Percentiles rank a stretch among this genome's conserved stretches.
Conservation (phyloP, 2,113 vertebrate genomes). For the Thunnus maccoyii region DNA sequence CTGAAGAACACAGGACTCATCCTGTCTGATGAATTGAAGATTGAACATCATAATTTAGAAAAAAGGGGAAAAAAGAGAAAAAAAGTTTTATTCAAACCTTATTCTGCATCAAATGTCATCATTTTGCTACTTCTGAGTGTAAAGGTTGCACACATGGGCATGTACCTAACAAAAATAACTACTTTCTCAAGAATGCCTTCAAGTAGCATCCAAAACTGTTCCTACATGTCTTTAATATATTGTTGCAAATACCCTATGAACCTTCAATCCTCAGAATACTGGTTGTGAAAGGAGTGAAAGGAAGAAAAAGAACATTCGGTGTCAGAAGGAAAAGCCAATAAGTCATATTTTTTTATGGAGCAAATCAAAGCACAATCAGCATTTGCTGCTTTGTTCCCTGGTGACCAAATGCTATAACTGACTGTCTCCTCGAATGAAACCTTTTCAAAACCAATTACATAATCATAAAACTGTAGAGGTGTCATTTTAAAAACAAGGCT, state of each 20-base stretch:
- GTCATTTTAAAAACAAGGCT: background rate
- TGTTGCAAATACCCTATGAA: background rate
- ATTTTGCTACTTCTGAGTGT: background rate
- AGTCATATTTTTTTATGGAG: slow-evolving; percentile 7
- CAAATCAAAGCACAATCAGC: slow-evolving; percentile 40
- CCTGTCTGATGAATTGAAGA: no score
- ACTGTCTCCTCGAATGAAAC: background rate
- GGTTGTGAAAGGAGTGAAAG: background rate
- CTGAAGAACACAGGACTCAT: background rate
- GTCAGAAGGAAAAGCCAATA: slow-evolving; percentile 16
- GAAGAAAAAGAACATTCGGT: slow-evolving; percentile 22
- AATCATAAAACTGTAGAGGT: background rate
- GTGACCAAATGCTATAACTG: background rate
- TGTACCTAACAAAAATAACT: no score
- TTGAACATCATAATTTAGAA: no score
- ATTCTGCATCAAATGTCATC: background rate
- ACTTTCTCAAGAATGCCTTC: background rate
- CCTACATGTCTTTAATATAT: background rate
- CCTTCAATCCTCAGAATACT: background rate
- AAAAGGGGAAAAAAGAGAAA: no score
- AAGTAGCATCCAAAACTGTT: background rate
- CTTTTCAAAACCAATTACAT: slow-evolving; percentile 19
- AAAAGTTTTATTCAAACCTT: background rate
- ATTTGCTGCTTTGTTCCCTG: slow-evolving; percentile 4
- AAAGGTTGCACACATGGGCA: no score